phyloP scores from a whole-genome alignment of 1,140 invertebrate species.

The Temnothorax nylanderi region DNA sequence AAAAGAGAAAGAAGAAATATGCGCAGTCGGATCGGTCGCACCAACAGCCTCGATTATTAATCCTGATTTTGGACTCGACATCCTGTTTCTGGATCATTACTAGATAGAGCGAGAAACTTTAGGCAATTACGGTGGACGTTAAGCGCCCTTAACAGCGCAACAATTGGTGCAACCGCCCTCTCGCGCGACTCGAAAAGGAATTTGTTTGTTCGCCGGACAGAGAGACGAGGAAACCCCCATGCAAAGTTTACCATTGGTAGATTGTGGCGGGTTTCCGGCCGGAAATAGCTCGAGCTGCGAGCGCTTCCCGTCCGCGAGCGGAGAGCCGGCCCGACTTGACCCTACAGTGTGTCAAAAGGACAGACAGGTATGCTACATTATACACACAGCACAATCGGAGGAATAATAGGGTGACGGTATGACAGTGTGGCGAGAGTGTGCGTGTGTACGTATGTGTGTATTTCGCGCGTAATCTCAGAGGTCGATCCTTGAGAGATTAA shows the following conservation, averaged over 20 bases:
- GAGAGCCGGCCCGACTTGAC: conserved; percentile 90
- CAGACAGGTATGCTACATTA: conserved; percentile 83
- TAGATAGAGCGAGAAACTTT: conserved; percentile 1
- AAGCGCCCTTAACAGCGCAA: conserved; percentile 16
- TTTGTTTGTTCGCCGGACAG: conserved; percentile 22
- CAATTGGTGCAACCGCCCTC: conserved; percentile 13
- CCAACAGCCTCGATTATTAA: not conserved
- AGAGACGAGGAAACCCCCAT: conserved; percentile 76
- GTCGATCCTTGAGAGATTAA: conserved; percentile 3
- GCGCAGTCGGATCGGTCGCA: conserved; percentile 21
- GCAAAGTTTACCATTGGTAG: conserved; percentile 90
- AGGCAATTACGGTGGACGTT: conserved; percentile 32
- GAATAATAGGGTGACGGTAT: conserved; percentile 49
- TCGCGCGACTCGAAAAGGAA: not conserved
- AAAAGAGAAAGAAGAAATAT: conserved; percentile 29
- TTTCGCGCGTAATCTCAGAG: not conserved
- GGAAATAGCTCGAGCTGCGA: conserved; percentile 91
- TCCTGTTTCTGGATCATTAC: not conserved
- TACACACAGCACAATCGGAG: conserved; percentile 76
- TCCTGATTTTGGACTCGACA: not conserved
- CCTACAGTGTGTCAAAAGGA: conserved; percentile 86
- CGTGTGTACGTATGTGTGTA: conserved; percentile 12
- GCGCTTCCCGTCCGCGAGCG: conserved; percentile 85
- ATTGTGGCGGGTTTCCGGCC: conserved; percentile 88
- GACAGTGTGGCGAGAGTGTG: not conserved